Evolutionary conservation across 2,113 vertebrate species (phyloP).

Genomic region (Terrapene triunguis): DNA sequence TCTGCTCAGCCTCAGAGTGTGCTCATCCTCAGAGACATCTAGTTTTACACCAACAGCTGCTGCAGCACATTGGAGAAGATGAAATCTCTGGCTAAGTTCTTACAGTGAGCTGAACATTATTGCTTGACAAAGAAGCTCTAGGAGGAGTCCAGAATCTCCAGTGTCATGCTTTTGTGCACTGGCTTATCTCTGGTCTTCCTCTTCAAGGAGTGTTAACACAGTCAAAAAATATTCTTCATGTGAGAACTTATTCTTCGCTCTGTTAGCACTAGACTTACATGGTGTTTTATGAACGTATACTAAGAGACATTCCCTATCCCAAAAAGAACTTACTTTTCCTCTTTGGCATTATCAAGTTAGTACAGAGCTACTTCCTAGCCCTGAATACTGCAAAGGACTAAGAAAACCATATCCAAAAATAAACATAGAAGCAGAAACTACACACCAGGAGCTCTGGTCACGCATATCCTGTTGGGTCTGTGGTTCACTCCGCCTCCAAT

Average conservation of each 20-base stretch:
- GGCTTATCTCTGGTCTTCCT: not conserved
- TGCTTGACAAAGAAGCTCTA: not conserved
- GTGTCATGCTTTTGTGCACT: accelerated
- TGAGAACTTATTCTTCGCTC: not conserved
- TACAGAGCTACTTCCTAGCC: constrained; percentile 38
- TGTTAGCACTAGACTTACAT: not conserved
- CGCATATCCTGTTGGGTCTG: constrained; percentile 73
- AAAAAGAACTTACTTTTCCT: constrained; percentile 26
- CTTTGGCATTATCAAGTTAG: not conserved
- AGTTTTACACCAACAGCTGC: not conserved
- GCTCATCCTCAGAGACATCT: constrained; percentile 21
- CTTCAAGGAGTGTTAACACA: not conserved
- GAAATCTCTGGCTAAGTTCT: not conserved
- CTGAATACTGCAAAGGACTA: constrained; percentile 62
- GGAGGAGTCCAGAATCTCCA: not conserved
- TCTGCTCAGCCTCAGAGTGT: constrained; percentile 13
- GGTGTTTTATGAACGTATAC: not conserved
- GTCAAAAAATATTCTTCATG: not conserved
- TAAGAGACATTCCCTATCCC: not conserved
- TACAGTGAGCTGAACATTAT: not conserved
- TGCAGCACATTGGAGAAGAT: not conserved
- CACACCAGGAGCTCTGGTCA: constrained; percentile 64
- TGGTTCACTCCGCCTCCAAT: constrained; percentile 46
- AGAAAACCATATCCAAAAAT: constrained; percentile 77
- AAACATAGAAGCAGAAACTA: constrained; percentile 73